Conservation (phyloP, 37 sponge, comb jelly and placozoan species). For the Chondrilla cf. caribensis region DNA sequence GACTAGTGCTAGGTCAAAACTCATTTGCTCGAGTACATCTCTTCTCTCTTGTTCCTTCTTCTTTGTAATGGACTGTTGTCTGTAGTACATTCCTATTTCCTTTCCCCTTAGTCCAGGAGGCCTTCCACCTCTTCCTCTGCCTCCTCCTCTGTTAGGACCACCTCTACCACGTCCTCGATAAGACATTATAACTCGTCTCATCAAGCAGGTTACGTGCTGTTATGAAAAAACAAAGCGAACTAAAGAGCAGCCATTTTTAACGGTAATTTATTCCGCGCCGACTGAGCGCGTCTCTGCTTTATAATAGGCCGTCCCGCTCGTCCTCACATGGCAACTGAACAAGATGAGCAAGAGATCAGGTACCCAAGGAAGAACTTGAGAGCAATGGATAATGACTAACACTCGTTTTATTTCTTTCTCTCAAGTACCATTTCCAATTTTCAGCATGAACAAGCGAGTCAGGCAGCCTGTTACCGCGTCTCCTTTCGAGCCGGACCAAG, state of each 20-base stretch:
- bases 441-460: constrained; percentile 57
- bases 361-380: no score
- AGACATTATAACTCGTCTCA: not conserved
- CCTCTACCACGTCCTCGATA: constrained; percentile 34
- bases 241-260: no score
- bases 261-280: no score
- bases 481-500: constrained; percentile 37
- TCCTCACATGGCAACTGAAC: no score
- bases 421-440: constrained; percentile 52
- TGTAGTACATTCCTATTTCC: constrained; percentile 74
- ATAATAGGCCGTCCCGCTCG: no score
- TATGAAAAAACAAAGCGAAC: no score
- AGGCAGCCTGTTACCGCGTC: constrained; percentile 59
- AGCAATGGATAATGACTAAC: no score
- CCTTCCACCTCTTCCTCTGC: constrained; percentile 38
- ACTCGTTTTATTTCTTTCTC: not conserved
- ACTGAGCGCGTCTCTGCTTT: no score
- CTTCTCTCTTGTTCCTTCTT: constrained; percentile 50
- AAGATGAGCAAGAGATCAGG: no score
- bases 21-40: constrained; percentile 26
- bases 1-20: no score
- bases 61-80: not conserved
- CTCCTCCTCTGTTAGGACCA: constrained; percentile 40
- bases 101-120: constrained; percentile 53
- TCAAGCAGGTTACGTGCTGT: no score